A percentile compares a stretch with the other conserved stretches of the same genome.
Conservation (phyloP, 2,113 vertebrate genomes). For the Gasterosteus aculeatus region DNA sequence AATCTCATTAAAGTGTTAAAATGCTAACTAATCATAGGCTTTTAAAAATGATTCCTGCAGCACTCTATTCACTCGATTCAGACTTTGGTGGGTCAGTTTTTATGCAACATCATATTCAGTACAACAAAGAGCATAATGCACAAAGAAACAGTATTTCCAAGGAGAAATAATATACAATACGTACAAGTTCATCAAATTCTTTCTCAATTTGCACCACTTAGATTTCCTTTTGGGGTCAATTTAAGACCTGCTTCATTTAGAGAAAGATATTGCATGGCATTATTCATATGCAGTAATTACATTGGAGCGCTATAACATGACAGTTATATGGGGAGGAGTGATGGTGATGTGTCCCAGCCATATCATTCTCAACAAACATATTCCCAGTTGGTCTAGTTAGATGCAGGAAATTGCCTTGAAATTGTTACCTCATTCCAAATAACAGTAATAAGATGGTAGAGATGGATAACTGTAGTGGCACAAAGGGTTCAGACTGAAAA, state of each 20-base stretch:
- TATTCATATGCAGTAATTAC: conserved; percentile 86
- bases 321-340: conserved; percentile 90
- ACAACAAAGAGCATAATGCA: conserved; percentile 30
- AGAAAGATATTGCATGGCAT: conserved; percentile 80
- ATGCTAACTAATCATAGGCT: neutral
- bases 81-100: conserved; percentile 1
- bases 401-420: conserved; percentile 86
- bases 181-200: conserved; percentile 74
- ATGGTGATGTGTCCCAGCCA: conserved; percentile 87
- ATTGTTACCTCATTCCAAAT: conserved; percentile 88
- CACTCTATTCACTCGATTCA: conserved; percentile 6
- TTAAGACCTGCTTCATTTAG: conserved; percentile 73
- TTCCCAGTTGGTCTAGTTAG: conserved; percentile 92
- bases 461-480: conserved; percentile 83
- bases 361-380: conserved; percentile 85
- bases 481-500: conserved; percentile 66
- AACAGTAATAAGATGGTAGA: conserved; percentile 83
- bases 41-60: neutral
- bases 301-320: conserved; percentile 86
- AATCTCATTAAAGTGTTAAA: neutral
- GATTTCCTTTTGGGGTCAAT: conserved; percentile 78
- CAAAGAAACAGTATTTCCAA: conserved; percentile 52
- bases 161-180: conserved; percentile 67
- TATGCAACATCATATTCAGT: neutral
- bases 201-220: conserved; percentile 67